A percentile compares a stretch with the other conserved stretches of the same genome.
phyloP scores from a whole-genome alignment of 2,888 invertebrate genomes.

The Poecilus cupreus region DNA sequence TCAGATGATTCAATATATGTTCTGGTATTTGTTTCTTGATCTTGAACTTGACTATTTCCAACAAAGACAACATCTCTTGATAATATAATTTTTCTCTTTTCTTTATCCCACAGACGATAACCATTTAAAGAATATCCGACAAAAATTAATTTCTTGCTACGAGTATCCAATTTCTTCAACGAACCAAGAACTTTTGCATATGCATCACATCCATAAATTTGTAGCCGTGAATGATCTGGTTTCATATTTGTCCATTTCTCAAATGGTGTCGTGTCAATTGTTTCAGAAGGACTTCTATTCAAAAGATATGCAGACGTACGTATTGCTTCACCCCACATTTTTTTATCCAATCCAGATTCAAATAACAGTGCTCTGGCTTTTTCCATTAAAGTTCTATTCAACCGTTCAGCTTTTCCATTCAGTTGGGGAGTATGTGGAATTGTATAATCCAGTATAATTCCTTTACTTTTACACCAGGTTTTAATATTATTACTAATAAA shows the following conservation, averaged over 20 bases:
- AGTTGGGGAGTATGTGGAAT: slow-evolving; percentile 60
- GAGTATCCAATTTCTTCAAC: slow-evolving; percentile 52
- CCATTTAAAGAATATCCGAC: neutral
- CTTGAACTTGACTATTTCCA: too few species aligned
- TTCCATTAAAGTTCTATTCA: slow-evolving; percentile 45
- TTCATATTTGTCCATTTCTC: slow-evolving; percentile 63
- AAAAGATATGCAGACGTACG: slow-evolving; percentile 59
- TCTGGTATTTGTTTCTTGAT: too few species aligned
- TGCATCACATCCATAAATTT: slow-evolving; percentile 62
- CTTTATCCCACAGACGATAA: neutral
- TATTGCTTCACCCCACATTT: slow-evolving; percentile 63
- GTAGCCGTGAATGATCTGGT: slow-evolving; percentile 62
- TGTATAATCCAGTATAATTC: slow-evolving; percentile 62
- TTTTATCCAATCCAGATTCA: slow-evolving; percentile 44
- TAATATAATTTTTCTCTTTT: neutral
- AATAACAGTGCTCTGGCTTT: slow-evolving; percentile 48
- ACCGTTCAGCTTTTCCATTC: slow-evolving; percentile 53
- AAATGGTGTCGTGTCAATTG: slow-evolving; percentile 60
- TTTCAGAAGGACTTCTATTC: slow-evolving; percentile 61
- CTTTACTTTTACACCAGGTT: slow-evolving; percentile 61
- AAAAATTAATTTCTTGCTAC: neutral
- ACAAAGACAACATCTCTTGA: neutral
- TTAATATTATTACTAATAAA: slow-evolving; percentile 59
- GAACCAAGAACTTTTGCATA: slow-evolving; percentile 62
- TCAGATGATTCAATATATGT: too few species aligned